These are phyloP conservation scores for Carposina sasakii DNA, from an alignment of 1,140 invertebrate genomes.

Conservation along the genomic window DNA sequence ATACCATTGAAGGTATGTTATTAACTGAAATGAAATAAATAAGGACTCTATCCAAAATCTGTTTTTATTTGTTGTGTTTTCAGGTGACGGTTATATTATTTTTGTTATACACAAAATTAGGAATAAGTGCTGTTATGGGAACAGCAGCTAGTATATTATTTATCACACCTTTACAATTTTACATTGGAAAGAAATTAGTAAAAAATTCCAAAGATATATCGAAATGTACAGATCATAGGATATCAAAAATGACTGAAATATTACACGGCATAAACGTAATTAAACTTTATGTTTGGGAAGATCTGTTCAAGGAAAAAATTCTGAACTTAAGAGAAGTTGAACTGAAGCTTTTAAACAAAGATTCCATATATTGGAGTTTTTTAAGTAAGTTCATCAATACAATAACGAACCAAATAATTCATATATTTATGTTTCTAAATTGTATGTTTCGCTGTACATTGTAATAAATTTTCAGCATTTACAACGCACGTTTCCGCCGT, in stretches of 20 bases:
- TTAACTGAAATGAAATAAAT: too few relatives aligned
- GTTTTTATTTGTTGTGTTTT: slow-evolving; percentile 41
- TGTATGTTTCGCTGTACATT: too few relatives aligned
- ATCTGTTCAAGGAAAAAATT: slow-evolving; percentile 80
- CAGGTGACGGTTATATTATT: slow-evolving; percentile 83
- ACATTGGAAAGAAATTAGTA: slow-evolving; percentile 81
- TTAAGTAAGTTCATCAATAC: slow-evolving; percentile 75
- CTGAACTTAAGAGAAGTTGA: slow-evolving; percentile 79
- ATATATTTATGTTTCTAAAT: too few relatives aligned
- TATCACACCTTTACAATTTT: slow-evolving; percentile 82
- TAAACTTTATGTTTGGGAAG: slow-evolving; percentile 89
- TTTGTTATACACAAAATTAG: slow-evolving; percentile 83
- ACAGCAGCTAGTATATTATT: slow-evolving; percentile 78
- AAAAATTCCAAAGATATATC: slow-evolving; percentile 79
- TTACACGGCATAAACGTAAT: slow-evolving; percentile 87
- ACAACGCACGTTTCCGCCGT: slow-evolving; percentile 83
- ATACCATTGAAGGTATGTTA: slow-evolving; percentile 84
- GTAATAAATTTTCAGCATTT: slow-evolving; percentile 74
- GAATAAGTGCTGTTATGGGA: slow-evolving; percentile 84
- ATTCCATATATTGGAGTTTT: slow-evolving; percentile 82
- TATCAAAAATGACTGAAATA: slow-evolving; percentile 85
- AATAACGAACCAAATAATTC: background rate
- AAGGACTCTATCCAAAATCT: too few relatives aligned
- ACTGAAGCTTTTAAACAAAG: slow-evolving; percentile 80
- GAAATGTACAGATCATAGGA: slow-evolving; percentile 82